phyloP scores from a whole-genome alignment of 2,797 vertebrate genomes.

The Trachurus trachurus region DNA sequence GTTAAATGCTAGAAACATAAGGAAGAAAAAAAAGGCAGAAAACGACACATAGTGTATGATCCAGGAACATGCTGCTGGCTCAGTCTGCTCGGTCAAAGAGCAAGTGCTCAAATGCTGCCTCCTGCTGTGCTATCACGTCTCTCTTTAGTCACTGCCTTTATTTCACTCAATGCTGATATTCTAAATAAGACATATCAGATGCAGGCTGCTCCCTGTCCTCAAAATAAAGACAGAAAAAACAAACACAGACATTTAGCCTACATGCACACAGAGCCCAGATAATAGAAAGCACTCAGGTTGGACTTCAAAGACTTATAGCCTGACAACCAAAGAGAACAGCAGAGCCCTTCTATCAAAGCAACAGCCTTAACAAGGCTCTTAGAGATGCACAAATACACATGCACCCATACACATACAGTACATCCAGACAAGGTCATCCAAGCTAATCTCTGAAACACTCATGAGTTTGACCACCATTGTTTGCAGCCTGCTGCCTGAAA shows the following conservation, averaged over 20 bases:
- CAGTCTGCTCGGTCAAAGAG: conserved; percentile 36
- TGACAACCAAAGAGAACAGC: conserved; percentile 29
- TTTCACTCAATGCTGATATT: conserved; percentile 38
- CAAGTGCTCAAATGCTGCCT: conserved; percentile 28
- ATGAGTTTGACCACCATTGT: conserved; percentile 36
- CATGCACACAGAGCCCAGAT: conserved; percentile 33
- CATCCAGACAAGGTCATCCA: conserved; percentile 19
- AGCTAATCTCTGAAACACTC: conserved; percentile 31
- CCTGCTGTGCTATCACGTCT: conserved; percentile 40
- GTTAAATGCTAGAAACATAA: background rate
- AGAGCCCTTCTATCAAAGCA: conserved; percentile 58
- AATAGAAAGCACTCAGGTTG: conserved; percentile 42
- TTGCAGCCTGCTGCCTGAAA: conserved; percentile 20
- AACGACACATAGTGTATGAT: background rate
- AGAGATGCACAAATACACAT: conserved; percentile 27
- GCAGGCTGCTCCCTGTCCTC: conserved; percentile 22
- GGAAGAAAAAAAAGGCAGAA: background rate
- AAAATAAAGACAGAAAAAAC: conserved; percentile 36
- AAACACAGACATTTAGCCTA: conserved; percentile 26
- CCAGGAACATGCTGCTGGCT: conserved; percentile 30
- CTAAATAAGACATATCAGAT: conserved; percentile 41
- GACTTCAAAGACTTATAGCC: conserved; percentile 68
- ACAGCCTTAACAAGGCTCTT: conserved; percentile 49
- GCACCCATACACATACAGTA: background rate
- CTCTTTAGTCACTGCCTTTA: conserved; percentile 29